These are phyloP conservation scores for Glossophaga mutica DNA, from an alignment of 2,797 vertebrate genomes.

Conservation along the genomic window DNA sequence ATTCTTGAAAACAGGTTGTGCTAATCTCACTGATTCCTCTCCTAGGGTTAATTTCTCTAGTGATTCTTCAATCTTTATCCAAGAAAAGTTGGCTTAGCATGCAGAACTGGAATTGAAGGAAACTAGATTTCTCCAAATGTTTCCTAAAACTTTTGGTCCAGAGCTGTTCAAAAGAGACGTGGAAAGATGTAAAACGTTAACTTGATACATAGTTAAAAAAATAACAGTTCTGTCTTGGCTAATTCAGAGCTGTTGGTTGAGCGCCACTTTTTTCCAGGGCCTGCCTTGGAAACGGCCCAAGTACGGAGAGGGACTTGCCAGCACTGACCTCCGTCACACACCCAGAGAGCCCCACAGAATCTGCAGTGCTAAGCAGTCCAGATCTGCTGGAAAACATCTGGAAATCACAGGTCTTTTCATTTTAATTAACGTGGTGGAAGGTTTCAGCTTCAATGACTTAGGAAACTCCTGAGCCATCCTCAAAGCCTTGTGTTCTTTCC, in stretches of 20 bases:
- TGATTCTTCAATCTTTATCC: neutral
- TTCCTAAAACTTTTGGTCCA: neutral
- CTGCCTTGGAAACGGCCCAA: neutral
- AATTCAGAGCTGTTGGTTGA: neutral
- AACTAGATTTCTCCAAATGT: neutral
- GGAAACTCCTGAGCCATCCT: neutral
- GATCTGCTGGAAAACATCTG: neutral
- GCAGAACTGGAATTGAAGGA: neutral
- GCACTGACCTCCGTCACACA: neutral
- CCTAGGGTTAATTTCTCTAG: neutral
- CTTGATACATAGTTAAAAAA: neutral
- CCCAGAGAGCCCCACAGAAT: neutral
- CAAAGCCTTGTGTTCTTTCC: neutral
- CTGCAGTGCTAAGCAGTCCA: neutral
- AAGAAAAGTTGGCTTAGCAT: neutral
- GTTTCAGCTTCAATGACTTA: neutral
- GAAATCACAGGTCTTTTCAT: neutral
- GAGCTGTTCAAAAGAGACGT: neutral
- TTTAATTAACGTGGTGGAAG: neutral
- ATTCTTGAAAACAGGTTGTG: neutral
- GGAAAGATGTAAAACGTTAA: neutral
- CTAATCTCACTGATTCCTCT: neutral
- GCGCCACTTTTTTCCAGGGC: neutral
- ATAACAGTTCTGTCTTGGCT: neutral
- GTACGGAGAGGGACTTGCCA: neutral